phyloP scores from a whole-genome alignment of 1,140 invertebrate genomes.

The Drosophila nigrodunni region DNA sequence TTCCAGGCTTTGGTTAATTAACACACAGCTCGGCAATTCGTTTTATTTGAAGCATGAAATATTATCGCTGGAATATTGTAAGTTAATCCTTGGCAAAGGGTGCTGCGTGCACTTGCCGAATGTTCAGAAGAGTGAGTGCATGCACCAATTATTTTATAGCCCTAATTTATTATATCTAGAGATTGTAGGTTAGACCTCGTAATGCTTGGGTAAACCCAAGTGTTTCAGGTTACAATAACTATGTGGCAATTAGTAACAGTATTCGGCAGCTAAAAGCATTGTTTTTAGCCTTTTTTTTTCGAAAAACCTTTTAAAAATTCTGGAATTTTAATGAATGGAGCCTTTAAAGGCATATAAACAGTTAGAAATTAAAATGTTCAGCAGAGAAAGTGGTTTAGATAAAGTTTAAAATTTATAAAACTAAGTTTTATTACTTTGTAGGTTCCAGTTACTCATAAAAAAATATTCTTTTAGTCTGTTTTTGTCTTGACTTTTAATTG shows the following conservation, averaged over 20 bases:
- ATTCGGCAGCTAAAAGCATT: neutral
- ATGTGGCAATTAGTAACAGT: neutral
- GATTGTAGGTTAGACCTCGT: neutral
- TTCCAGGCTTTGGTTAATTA: constrained; percentile 56
- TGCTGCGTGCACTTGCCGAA: neutral
- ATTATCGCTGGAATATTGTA: constrained; percentile 15
- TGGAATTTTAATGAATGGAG: too few species aligned
- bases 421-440: too few species aligned
- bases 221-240: neutral
- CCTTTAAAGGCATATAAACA: too few species aligned
- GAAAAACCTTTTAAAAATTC: too few species aligned
- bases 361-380: too few species aligned
- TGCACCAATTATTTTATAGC: constrained; percentile 20
- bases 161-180: neutral
- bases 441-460: too few species aligned
- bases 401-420: too few species aligned
- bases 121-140: constrained; percentile 6
- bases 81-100: neutral
- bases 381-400: too few species aligned
- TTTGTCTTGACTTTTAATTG: too few species aligned
- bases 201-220: neutral
- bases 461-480: too few species aligned
- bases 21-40: constrained; percentile 15
- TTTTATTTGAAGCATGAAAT: constrained; percentile 23
- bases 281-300: neutral